Base-by-base conservation (phyloP, 2,797 vertebrate genomes). In the Lagocephalus sceleratus region DNA sequence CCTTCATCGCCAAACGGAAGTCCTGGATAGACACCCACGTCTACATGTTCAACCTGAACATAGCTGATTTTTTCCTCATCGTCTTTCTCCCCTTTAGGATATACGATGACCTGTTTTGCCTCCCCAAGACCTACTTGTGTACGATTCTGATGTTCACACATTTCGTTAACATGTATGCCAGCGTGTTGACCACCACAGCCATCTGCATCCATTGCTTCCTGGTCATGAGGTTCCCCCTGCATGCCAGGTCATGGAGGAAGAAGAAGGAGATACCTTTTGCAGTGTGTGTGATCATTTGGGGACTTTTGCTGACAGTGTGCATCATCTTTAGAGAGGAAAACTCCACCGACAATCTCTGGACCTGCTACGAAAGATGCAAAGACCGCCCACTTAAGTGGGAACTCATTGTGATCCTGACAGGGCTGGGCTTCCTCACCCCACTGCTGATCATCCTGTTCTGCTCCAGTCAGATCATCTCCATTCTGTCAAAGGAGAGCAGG, bases 1-100 rank as follows among this genome's bases (percentile, higher is more conserved):
- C 71, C 47, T 88, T 90, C 65, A n/a, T 73, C 2, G 22, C 50
- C 56, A 68, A 48, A 44, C 43, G 75, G 22, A 19, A 12, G 1
- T 25, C 42, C 32, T 90, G 89, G 87, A 91, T 79, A 0, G 85
- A 83, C 63, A 87, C 70, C 6, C 82, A 90, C 53, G 63, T 91
- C 68, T 92, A 89, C 81, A 86, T 87, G 77, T 49, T 90, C 49
- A 91, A 89, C 72, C 66, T 92, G 68, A 60, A 29, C 1, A 0
- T 79, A 17, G 85, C 87, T 6, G 85, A 76, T 66, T 80, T 76
- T 20, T 49, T 86, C 47, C 82, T 94, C 51, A 75, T 95, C 45
- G 47, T 93, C 20, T 87, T 83, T 65, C 75, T 95, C 19, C 93
- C 94, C 0, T 86, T 92, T 20, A 78, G 86, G 56, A 75, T 90